Base-by-base conservation (phyloP, 2,113 vertebrate genomes). In the Myotis davidii region DNA sequence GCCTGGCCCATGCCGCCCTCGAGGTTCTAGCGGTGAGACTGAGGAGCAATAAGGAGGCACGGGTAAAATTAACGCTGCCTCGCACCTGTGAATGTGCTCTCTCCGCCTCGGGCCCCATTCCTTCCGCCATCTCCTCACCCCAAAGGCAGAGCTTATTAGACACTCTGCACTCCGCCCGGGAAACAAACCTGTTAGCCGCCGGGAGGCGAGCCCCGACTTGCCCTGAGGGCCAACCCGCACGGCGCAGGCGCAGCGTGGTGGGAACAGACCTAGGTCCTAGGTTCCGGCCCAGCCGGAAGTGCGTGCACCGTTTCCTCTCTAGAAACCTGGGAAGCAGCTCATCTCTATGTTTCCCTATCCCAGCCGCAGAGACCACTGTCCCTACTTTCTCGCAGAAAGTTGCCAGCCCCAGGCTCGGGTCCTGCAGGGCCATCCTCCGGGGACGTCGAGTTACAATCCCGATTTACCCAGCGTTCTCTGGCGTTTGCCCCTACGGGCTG, bases 291-390 rank as follows among this genome's bases (percentile, higher is more conserved):
- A 0, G 27, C 42, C 39, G 64, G 64, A 90, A 94, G 69, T 23
- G 23, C 52, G 11, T 17, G 61, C 37, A 20, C 21, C 8, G 6
- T 3, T 54, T 78, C 72, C 77, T 54, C 27, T 74, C 77, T 74
- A 83, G 56, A 56, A 88, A 20, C 56, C 29, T 20, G 77, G 12
- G 29, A 74, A 42, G 54, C 13, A 0, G 42, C 20, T 16, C 2
- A 21, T 54, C 92, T 88, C 85, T 6, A 27, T 73, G 85, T 27
- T 54, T 39, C n/a, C 67, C 25, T 7, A 20, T 37, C 77, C 29
- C 34, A 4, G n/a, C 67, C 0, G 13, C 29, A 0, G 1, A 12
- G 0, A 23, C 34, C 7, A 0, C 45, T 0, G 9, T 7, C 13
- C 13, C 23, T 5, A 2, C 3, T 2, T 21, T 1, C 9, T 1